These are phyloP conservation scores for Clostera curtula DNA, from an alignment of 2,888 invertebrate genomes.

Conservation along the genomic window DNA sequence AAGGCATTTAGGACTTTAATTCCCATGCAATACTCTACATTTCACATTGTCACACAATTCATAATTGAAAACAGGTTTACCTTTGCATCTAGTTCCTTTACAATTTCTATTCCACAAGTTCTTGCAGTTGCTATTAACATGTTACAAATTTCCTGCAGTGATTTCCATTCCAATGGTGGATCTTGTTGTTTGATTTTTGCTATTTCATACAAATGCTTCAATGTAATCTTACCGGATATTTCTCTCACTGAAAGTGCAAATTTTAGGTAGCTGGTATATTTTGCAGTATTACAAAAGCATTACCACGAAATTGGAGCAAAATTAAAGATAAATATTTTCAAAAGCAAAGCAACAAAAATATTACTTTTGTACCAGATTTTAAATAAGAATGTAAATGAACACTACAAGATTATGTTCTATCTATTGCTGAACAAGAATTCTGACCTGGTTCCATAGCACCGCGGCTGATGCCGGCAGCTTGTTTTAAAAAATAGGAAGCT, in stretches of 20 bases:
- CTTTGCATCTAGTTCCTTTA: slow-evolving; percentile 81
- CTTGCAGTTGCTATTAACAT: slow-evolving; percentile 86
- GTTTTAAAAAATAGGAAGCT: slow-evolving; percentile 90
- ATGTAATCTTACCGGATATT: slow-evolving; percentile 89
- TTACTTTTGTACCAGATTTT: too few species aligned
- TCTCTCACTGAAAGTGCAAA: slow-evolving; percentile 81
- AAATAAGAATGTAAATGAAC: too few species aligned
- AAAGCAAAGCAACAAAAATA: too few species aligned
- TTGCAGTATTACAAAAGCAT: too few species aligned
- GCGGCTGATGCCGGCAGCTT: slow-evolving; percentile 93
- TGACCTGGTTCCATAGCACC: slow-evolving; percentile 81
- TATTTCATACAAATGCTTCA: slow-evolving; percentile 98
- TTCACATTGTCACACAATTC: neutral
- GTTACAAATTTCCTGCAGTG: slow-evolving; percentile 83
- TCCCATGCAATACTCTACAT: neutral
- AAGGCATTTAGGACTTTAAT: too few species aligned
- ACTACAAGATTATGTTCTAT: too few species aligned
- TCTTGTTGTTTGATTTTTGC: slow-evolving; percentile 96
- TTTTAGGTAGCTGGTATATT: too few species aligned
- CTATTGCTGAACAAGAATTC: slow-evolving; percentile 1
- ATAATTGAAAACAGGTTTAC: slow-evolving; percentile 24
- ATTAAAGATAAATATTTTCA: too few species aligned
- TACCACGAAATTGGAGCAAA: too few species aligned
- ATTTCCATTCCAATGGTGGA: slow-evolving; percentile 78
- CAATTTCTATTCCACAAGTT: slow-evolving; percentile 90